phyloP scores from a whole-genome alignment of 2,797 vertebrate species.

The Podarcis lilfordi region DNA sequence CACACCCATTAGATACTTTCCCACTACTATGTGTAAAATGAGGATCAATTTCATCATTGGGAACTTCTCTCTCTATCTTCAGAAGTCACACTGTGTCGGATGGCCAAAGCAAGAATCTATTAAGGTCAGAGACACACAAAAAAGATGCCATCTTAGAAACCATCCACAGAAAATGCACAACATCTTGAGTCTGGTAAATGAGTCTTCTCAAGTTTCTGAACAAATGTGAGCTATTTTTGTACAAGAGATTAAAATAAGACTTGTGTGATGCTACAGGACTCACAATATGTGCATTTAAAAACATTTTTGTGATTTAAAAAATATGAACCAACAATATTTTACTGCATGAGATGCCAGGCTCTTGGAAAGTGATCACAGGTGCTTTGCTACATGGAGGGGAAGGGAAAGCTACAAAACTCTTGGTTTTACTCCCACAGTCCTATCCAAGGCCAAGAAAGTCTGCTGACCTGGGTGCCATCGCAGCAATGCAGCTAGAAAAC shows the following conservation, averaged over 20 bases:
- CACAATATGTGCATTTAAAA: neutral
- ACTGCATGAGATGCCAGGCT: no score
- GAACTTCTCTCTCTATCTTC: neutral
- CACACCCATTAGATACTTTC: no score
- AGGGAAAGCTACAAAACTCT: neutral
- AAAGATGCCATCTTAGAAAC: no score
- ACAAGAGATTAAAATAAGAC: neutral
- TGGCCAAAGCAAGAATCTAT: neutral
- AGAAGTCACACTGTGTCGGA: neutral
- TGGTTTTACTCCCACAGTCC: neutral
- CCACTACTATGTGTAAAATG: neutral
- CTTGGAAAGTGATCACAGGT: no score
- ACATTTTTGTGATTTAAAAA: neutral
- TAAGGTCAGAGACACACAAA: neutral
- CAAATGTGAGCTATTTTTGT: neutral
- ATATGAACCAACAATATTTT: neutral
- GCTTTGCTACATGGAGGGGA: neutral
- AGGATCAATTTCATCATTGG: neutral
- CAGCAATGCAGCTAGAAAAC: neutral
- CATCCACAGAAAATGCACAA: neutral
- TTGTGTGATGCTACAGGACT: neutral
- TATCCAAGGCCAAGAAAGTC: neutral
- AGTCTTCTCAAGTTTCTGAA: neutral
- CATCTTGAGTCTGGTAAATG: neutral
- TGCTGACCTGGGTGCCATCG: neutral